Evolutionary conservation across 2,113 vertebrate species (phyloP).

Genomic region (Corapipo altera): DNA sequence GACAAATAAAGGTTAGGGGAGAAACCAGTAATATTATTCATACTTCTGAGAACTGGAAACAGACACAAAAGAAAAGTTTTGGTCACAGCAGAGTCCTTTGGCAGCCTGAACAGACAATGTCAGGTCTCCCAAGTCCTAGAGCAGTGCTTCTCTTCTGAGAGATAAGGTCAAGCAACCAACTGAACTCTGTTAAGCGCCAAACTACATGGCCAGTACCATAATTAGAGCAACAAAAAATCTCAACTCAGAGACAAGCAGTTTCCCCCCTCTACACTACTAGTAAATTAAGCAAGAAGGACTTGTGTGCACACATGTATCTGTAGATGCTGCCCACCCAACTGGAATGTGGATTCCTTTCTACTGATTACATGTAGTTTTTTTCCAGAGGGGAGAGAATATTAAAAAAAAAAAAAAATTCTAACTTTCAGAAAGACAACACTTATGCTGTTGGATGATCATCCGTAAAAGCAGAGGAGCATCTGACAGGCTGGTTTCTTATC

Average conservation of each 20-base stretch:
- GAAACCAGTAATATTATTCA: neutral
- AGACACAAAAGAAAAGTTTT: neutral
- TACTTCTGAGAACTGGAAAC: neutral
- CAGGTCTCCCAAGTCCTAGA: neutral
- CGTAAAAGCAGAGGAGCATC: neutral
- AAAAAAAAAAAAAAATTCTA: neutral
- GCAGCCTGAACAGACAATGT: neutral
- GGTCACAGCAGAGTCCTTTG: neutral
- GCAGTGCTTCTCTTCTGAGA: neutral
- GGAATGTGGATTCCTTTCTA: neutral
- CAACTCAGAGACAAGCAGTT: neutral
- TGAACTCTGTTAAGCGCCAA: neutral
- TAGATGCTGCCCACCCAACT: neutral
- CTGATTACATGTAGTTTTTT: neutral
- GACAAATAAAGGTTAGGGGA: neutral
- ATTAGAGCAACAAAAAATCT: neutral
- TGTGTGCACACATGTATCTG: neutral
- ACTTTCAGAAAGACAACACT: neutral
- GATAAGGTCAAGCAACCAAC: neutral
- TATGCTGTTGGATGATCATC: neutral
- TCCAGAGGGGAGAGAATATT: fast-evolving
- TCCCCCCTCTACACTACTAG: neutral
- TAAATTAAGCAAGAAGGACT: neutral
- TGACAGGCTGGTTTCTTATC: slow-evolving; percentile 22
- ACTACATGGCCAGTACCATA: neutral